Percentiles rank a stretch among this genome's conserved stretches.
These are phyloP conservation scores for Bubo bubo DNA, from an alignment of 2,113 vertebrate species.

Conservation along the genomic window DNA sequence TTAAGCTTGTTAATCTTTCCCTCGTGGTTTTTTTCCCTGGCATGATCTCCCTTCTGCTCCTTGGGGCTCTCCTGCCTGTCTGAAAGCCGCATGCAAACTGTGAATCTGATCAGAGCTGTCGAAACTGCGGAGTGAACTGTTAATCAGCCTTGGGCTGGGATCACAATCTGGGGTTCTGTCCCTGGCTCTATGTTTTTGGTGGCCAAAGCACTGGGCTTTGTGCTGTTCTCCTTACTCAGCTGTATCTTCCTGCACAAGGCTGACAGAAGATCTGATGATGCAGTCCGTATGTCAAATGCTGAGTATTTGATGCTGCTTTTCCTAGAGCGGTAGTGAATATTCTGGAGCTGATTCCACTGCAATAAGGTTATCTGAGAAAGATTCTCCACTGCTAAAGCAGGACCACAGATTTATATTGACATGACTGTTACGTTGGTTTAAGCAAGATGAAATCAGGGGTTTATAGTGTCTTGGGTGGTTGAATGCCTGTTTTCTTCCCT, in stretches of 20 bases:
- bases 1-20: not conserved
- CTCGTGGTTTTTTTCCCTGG: not conserved
- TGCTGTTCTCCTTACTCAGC: not conserved
- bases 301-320: not conserved
- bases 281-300: not conserved
- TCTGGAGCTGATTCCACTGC: not conserved
- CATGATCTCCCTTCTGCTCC: not conserved
- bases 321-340: not conserved
- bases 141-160: not conserved
- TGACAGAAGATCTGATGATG: not conserved
- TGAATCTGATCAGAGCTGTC: not conserved
- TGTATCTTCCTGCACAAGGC: not conserved
- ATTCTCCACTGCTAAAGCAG: not conserved
- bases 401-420: not conserved
- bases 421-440: not conserved
- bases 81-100: not conserved
- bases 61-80: not conserved
- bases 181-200: rapidly evolving
- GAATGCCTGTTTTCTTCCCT: not conserved
- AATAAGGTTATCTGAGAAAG: not conserved
- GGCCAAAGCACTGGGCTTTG: not conserved
- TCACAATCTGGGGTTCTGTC: not conserved
- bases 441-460: not conserved
- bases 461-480: not conserved
- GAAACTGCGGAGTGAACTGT: slow-evolving; percentile 23